Conservation (phyloP, 2,797 vertebrate genomes). For the Premnoplex brunnescens region DNA sequence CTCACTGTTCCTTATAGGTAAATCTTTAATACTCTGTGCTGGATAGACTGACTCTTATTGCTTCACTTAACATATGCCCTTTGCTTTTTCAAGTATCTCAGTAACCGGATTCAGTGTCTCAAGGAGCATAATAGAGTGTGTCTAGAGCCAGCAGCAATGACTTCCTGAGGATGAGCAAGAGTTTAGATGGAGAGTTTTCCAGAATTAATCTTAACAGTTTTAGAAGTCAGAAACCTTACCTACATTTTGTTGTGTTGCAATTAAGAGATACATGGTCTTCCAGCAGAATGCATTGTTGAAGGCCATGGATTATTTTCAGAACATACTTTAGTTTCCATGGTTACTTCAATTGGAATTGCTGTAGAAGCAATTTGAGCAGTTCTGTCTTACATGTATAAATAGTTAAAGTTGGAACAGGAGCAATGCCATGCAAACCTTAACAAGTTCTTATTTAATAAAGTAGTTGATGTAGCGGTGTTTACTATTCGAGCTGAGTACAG, state of each 20-base stretch:
- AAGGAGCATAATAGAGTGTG: background rate
- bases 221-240: background rate
- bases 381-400: constrained; percentile 37
- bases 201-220: background rate
- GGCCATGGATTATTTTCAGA: constrained; percentile 47
- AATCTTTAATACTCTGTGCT: background rate
- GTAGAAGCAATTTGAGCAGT: constrained; percentile 41
- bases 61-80: background rate
- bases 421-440: background rate
- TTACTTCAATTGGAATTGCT: constrained; percentile 48
- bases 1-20: background rate
- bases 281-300: constrained; percentile 8
- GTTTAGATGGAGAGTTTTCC: background rate
- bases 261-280: background rate
- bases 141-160: background rate
- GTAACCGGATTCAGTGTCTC: background rate
- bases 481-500: background rate
- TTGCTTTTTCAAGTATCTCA: background rate
- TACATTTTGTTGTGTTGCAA: background rate
- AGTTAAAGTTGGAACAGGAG: constrained; percentile 21
- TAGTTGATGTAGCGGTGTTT: background rate
- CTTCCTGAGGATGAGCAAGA: background rate
- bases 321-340: constrained; percentile 56
- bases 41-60: background rate
- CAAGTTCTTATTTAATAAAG: background rate